phyloP scores from a whole-genome alignment of 1,140 invertebrate species.

The Lineus longissimus region DNA sequence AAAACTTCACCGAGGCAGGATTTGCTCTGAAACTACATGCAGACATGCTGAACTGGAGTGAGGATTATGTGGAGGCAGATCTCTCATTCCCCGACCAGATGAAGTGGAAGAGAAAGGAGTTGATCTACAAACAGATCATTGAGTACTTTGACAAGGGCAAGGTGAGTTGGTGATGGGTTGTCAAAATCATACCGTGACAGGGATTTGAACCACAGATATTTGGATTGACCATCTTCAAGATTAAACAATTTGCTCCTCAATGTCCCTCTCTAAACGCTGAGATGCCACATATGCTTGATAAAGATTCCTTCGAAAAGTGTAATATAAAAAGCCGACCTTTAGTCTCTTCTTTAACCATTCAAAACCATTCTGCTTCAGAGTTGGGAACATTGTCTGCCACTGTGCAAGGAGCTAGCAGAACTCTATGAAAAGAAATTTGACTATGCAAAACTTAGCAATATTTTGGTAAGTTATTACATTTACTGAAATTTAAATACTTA shows the following conservation, averaged over 20 bases:
- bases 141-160: constrained; percentile 48
- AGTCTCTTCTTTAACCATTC: no score
- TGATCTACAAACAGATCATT: constrained; percentile 39
- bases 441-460: constrained; percentile 44
- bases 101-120: constrained; percentile 41
- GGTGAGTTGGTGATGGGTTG: constrained; percentile 24
- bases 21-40: constrained; percentile 56
- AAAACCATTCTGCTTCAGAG: no score
- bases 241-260: no score
- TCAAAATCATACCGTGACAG: constrained; percentile 5
- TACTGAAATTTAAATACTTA: no score
- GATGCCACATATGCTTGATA: no score
- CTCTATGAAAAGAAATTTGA: constrained; percentile 39
- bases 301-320: no score
- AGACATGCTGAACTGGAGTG: constrained; percentile 42
- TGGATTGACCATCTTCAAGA: not conserved
- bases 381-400: constrained; percentile 92
- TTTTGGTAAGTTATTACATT: constrained; percentile 35
- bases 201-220: not conserved
- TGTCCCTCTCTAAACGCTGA: no score
- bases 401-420: constrained; percentile 57
- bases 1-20: constrained; percentile 47
- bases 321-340: no score
- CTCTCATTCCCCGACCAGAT: constrained; percentile 63
- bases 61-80: constrained; percentile 29